Evolutionary conservation across 1,140 invertebrate species (phyloP), one percentile per base, ranked within the genome.

Genomic region (Drosophila ananassae): DNA sequence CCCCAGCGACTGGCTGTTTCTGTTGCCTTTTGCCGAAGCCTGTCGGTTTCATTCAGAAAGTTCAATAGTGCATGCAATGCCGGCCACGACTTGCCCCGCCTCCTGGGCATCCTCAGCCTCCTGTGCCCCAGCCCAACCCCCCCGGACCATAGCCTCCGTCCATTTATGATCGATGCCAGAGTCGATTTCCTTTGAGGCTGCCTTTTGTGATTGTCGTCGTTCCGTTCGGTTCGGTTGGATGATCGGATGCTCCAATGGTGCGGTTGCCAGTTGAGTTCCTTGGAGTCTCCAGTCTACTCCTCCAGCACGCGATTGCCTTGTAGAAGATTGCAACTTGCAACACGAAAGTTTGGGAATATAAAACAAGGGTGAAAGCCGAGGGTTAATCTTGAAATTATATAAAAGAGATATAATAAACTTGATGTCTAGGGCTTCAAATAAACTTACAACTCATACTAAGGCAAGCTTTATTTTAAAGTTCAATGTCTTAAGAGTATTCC

Each of bases 1-100:
- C 72, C 72, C 68, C 44, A 53, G 28, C 51, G 7, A 53, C 17
- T 53, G 8, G 73, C 54, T 24, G 58, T 52, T 67, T 2, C 41
- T 44, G 41, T 32, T 60, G 62, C 44, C 58, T 48, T 32, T 28
- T 57, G 71, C 71, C 57, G 66, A 41, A 66, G 77, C 67, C 82
- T 87, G 82, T 87, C 81, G 82, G 82, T 85, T 87, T 85, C 81
- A 85, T 85, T 87, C 81, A 89, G 74, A 72, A 77, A 89, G 83
- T 89, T 89, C 83, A 89, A 89, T 89, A 89, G 83, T 89, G 83
- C 83, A 89, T 89, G 84, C 83, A 79, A 89, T 69, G 79, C 71
- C 60, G 60, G 64, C 75, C 60, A 68, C 62, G 54, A 81, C 61
- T 79, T 51, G 47, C 55, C 10, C 24, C 17, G 9, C 44, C 21